Evolutionary conservation across 2,797 vertebrate genomes (phyloP), one percentile per base, ranked within the genome.

Genomic region (Schizothorax lantsangensis): DNA sequence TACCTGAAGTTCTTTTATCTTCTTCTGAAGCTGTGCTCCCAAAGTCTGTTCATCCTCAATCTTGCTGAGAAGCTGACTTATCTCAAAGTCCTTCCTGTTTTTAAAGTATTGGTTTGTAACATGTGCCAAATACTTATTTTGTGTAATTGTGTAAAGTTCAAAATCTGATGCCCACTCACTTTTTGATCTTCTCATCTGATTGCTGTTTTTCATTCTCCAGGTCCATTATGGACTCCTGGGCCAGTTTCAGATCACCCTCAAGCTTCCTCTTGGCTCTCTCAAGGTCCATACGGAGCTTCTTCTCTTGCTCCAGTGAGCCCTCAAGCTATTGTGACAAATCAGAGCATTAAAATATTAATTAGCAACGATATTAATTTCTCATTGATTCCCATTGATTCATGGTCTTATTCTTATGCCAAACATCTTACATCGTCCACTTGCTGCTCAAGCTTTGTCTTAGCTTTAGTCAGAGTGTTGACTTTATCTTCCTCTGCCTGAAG

Each of bases 1-100:
- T 54, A 97, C 97, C 96, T 97, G 97, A 79, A 97, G 93, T 75
- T 97, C 97, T 85, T 98, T 97, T 84, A 97, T 97, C 93, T 97
- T 98, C 94, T 97, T 98, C 84, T 97, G 97, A 57, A 97, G 91
- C 86, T 98, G 97, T 89, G 95, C 92, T 85, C 92, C 95, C 74
- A 96, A 91, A 83, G 94, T 95, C 87, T 97, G 96, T 85, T 98
- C 97, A 80, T 98, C 96, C 26, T 97, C 97, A 89, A 95, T 95
- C 93, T 95, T 97, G 91, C 94, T 95, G 77, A 97, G 96, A 40
- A 97, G 80, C 62, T 97, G 96, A 83, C 94, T 96, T 71, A 94
- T 94, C 92, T 98, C 97, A 94, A 97, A 97, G 88, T 97, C 97
- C 88, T 97, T 98, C 94, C 97, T 97, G 83, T 47, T 92, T 79